These are phyloP conservation scores for Acropternis orthonyx DNA, from an alignment of 2,797 vertebrate species.

Conservation along the genomic window DNA sequence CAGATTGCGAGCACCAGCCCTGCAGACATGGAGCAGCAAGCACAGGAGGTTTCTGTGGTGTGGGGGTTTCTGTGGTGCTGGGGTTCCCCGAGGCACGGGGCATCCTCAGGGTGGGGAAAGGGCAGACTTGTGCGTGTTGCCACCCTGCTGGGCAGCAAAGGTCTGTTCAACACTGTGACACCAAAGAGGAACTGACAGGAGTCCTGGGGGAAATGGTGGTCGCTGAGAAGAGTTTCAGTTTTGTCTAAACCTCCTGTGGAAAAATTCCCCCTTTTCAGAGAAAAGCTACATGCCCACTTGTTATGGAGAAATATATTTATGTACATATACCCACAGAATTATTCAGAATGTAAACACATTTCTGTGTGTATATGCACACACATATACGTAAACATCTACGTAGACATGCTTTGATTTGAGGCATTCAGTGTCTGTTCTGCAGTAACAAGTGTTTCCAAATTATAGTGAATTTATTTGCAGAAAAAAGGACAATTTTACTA, in stretches of 20 bases:
- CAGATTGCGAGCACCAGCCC: neutral
- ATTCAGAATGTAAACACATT: neutral
- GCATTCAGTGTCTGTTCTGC: neutral
- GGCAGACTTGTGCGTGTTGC: rapidly evolving
- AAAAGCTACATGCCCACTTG: neutral
- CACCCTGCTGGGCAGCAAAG: neutral
- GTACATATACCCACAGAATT: neutral
- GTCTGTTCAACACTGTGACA: neutral
- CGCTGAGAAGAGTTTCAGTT: neutral
- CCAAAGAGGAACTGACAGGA: neutral
- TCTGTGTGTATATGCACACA: neutral
- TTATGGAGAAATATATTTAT: neutral
- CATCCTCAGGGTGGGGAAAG: neutral
- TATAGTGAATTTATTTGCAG: neutral
- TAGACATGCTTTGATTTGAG: neutral
- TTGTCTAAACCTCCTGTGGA: neutral
- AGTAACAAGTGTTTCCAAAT: neutral
- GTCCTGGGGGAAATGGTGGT: neutral
- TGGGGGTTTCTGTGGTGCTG: neutral
- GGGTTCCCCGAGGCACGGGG: neutral
- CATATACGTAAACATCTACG: neutral
- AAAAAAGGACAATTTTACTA: neutral
- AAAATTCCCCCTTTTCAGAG: constrained; percentile 25
- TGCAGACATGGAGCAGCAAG: neutral
- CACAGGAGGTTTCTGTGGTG: rapidly evolving